Evolutionary conservation across 2,888 invertebrate genomes (phyloP).

Genomic region (Cataglyphis livida): DNA sequence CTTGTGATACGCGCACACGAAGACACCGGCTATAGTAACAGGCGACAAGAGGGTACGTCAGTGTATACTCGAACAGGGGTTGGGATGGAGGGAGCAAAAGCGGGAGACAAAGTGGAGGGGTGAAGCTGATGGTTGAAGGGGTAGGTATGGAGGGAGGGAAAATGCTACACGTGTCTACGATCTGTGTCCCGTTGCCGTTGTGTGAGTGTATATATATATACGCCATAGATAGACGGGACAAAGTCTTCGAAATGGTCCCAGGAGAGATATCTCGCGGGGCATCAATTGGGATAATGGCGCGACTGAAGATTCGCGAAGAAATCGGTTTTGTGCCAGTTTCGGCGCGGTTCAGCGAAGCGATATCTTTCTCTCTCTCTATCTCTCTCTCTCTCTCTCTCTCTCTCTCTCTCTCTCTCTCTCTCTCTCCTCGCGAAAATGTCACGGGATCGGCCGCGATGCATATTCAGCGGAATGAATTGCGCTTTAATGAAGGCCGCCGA

Average conservation of each 20-base stretch:
- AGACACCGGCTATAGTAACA: conserved; percentile 46
- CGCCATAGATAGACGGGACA: conserved; percentile 39
- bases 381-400: background rate
- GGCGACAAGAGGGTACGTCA: conserved; percentile 63
- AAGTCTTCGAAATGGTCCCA: conserved; percentile 71
- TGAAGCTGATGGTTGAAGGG: conserved; percentile 35
- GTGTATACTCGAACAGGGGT: conserved; percentile 45
- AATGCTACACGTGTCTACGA: conserved; percentile 50
- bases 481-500: conserved; percentile 61
- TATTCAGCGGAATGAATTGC: conserved; percentile 67
- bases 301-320: conserved; percentile 68
- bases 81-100: background rate
- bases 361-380: background rate
- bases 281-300: conserved; percentile 76
- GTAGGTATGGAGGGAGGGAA: background rate
- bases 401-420: background rate
- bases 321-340: conserved; percentile 41
- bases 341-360: background rate
- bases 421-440: conserved; percentile 38
- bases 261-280: conserved; percentile 67
- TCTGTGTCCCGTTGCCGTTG: conserved; percentile 5
- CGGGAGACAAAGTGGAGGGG: conserved; percentile 23
- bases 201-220: conserved; percentile 6
- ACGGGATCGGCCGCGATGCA: conserved; percentile 61
- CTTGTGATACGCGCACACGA: conserved; percentile 75